Evolutionary conservation across 1,140 invertebrate genomes (phyloP).

Genomic region (Apis dorsata): DNA sequence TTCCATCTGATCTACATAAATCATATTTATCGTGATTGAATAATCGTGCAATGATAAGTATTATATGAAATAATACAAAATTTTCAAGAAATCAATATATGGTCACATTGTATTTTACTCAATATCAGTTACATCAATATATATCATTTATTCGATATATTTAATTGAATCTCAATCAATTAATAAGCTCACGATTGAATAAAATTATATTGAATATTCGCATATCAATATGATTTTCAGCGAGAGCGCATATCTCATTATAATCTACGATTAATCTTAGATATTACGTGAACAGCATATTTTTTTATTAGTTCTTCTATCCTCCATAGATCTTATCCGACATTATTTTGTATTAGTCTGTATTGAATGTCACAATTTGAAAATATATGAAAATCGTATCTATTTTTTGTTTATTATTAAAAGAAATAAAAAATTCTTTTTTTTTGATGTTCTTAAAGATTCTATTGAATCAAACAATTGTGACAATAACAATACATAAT

Average conservation of each 20-base stretch:
- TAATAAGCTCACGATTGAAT: background rate
- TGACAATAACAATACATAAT: too few relatives aligned
- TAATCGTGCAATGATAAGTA: background rate
- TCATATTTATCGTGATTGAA: constrained; percentile 1
- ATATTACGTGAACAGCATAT: background rate
- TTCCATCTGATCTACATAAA: constrained; percentile 1
- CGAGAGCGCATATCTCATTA: background rate
- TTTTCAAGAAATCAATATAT: background rate
- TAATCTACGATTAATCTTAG: background rate
- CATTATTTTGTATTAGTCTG: too few relatives aligned
- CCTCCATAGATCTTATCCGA: background rate
- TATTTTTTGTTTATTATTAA: background rate
- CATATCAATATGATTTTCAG: too few relatives aligned
- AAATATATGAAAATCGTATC: background rate
- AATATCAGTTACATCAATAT: background rate
- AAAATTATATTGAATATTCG: background rate
- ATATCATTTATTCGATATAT: background rate
- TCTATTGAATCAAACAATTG: too few relatives aligned
- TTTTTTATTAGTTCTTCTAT: background rate
- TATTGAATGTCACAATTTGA: background rate
- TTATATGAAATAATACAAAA: background rate
- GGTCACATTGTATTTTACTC: too few relatives aligned
- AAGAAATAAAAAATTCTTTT: too few relatives aligned
- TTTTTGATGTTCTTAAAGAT: too few relatives aligned
- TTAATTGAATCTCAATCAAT: background rate